phyloP scores from a whole-genome alignment of 1,140 invertebrate species.

The Zaprionus africanus region DNA sequence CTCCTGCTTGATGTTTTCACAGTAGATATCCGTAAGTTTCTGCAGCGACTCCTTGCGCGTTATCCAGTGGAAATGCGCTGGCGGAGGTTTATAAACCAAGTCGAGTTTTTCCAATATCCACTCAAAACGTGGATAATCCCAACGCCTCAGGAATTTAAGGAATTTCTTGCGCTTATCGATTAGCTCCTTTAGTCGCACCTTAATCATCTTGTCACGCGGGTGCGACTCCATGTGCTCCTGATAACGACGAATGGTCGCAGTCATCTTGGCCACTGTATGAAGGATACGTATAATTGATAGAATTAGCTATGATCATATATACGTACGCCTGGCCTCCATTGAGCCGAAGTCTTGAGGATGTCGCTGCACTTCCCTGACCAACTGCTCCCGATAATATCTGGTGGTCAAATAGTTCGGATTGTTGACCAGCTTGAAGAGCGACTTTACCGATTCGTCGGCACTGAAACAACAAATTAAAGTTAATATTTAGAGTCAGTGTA shows the following conservation, averaged over 20 bases:
- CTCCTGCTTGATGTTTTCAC: conserved; percentile 87
- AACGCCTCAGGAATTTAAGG: conserved; percentile 88
- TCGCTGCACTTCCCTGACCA: conserved; percentile 85
- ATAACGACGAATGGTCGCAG: conserved; percentile 85
- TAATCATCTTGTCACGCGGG: conserved; percentile 86
- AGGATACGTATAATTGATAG: neutral
- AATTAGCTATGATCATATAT: neutral
- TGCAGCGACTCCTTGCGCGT: conserved; percentile 88
- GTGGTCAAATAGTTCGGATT: conserved; percentile 82
- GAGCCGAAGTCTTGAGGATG: conserved; percentile 86
- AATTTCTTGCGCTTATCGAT: conserved; percentile 91
- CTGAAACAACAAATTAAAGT: conserved; percentile 60
- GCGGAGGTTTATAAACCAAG: conserved; percentile 89
- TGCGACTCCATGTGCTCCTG: conserved; percentile 85
- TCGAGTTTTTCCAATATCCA: conserved; percentile 93
- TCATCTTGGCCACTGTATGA: conserved; percentile 86
- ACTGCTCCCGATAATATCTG: conserved; percentile 80
- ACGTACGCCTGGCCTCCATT: conserved; percentile 86
- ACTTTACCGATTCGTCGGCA: conserved; percentile 86
- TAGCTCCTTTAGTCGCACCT: conserved; percentile 87
- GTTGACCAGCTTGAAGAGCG: conserved; percentile 86
- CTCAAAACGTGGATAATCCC: conserved; percentile 93
- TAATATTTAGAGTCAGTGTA: neutral
- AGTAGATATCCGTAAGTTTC: conserved; percentile 88
- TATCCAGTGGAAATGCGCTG: conserved; percentile 86